These are phyloP conservation scores for Rhinichthys osculus DNA, from an alignment of 2,797 vertebrate genomes.

Conservation along the genomic window DNA sequence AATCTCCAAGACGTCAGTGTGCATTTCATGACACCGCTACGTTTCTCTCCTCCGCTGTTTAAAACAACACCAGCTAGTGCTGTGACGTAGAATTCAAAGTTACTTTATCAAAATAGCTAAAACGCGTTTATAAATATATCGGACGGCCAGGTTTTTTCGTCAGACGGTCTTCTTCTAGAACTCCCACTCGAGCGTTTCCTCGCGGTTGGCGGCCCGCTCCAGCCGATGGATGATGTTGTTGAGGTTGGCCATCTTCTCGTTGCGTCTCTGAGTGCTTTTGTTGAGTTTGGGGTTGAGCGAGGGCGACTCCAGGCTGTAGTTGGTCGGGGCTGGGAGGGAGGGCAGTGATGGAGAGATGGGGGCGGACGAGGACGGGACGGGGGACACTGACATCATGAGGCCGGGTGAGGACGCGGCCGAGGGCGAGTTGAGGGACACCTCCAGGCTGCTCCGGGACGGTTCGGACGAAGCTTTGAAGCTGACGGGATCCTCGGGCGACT, in stretches of 20 bases:
- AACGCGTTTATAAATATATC: constrained; percentile 95
- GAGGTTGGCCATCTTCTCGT: constrained; percentile 99
- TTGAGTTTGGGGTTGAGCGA: constrained; percentile 83
- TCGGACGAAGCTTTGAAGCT: constrained; percentile 90
- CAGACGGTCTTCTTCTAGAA: constrained; percentile 76
- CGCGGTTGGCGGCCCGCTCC: constrained; percentile 94
- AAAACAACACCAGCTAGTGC: constrained; percentile 94
- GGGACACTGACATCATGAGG: constrained; percentile 90
- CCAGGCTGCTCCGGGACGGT: constrained; percentile 89
- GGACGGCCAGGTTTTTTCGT: constrained; percentile 51
- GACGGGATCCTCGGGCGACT: constrained; percentile 81
- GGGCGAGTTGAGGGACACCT: constrained; percentile 90
- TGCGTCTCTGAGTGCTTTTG: constrained; percentile 91
- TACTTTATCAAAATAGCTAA: constrained; percentile 97
- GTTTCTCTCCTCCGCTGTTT: constrained; percentile 81
- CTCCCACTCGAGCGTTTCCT: constrained; percentile 97
- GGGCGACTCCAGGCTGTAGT: constrained; percentile 78
- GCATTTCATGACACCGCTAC: constrained; percentile 94
- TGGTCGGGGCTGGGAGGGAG: constrained; percentile 70
- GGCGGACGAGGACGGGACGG: constrained; percentile 88
- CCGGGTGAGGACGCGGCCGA: constrained; percentile 92
- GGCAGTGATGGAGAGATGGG: constrained; percentile 90
- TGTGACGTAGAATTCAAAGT: constrained; percentile 96
- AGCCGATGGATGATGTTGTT: constrained; percentile 99
- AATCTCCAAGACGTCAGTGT: constrained; percentile 96